Evolutionary conservation across 2,797 vertebrate species (phyloP).

Genomic region (Acrossocheilus fasciatus): DNA sequence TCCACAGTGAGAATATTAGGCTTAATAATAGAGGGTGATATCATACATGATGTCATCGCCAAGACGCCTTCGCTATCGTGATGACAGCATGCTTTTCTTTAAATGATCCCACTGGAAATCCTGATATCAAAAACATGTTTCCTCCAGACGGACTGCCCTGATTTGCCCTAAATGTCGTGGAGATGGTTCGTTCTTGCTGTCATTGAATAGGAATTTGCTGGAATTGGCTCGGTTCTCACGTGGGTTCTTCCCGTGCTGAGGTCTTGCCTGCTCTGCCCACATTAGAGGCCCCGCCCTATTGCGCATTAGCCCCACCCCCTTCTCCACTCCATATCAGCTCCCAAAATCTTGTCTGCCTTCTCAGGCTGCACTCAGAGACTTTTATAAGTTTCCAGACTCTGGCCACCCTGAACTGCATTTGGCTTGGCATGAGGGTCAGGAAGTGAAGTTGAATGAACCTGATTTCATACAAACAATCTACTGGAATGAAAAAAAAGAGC

Average conservation of each 20-base stretch:
- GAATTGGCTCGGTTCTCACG: not conserved
- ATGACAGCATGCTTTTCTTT: conserved; percentile 15
- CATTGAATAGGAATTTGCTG: conserved; percentile 42
- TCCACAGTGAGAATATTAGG: conserved; percentile 33
- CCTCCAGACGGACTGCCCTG: conserved; percentile 13
- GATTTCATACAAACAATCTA: not conserved
- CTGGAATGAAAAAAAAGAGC: not conserved
- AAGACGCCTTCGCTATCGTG: not conserved
- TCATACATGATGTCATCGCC: conserved; percentile 44
- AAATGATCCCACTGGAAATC: conserved; percentile 28
- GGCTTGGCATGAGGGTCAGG: conserved; percentile 5
- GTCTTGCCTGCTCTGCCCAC: not conserved
- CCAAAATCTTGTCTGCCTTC: conserved; percentile 12
- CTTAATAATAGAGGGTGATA: conserved; percentile 73
- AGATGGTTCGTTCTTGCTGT: conserved; percentile 20
- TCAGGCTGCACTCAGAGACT: not conserved
- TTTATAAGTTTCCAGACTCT: conserved; percentile 39
- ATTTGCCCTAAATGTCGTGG: conserved; percentile 7
- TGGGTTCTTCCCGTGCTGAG: not conserved
- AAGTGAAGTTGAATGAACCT: conserved; percentile 29
- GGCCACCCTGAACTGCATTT: conserved; percentile 5
- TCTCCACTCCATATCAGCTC: not conserved
- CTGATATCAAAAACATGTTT: conserved; percentile 32
- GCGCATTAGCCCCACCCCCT: not conserved
- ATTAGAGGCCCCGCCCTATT: not conserved